Conservation (phyloP, 1,140 invertebrate genomes). For the Eriosoma lanigerum region DNA sequence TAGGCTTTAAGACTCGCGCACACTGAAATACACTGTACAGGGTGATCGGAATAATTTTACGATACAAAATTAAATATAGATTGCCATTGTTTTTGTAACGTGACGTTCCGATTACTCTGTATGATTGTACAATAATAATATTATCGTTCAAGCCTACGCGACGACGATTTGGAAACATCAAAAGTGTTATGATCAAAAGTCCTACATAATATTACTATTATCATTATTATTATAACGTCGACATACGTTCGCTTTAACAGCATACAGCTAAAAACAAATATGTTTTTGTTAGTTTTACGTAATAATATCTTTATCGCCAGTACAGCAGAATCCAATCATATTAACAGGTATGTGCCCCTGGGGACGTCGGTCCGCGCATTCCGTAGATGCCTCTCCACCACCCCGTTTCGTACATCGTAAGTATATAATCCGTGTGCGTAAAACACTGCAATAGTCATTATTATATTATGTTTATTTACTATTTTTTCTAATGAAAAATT, state of each 20-base stretch:
- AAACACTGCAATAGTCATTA: not conserved
- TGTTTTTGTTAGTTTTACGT: conserved; percentile 44
- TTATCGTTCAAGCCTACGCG: too few relatives aligned
- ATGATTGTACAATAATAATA: too few relatives aligned
- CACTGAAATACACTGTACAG: too few relatives aligned
- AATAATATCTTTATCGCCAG: conserved; percentile 44
- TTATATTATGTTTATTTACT: not conserved
- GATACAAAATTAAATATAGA: too few relatives aligned
- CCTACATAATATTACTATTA: too few relatives aligned
- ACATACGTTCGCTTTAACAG: not conserved
- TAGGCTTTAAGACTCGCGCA: too few relatives aligned
- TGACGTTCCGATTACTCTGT: too few relatives aligned
- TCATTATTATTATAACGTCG: too few relatives aligned
- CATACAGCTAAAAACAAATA: not conserved
- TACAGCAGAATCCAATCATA: conserved; percentile 39
- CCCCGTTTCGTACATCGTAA: not conserved
- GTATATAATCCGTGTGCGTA: not conserved
- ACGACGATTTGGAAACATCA: not conserved
- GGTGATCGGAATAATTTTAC: too few relatives aligned
- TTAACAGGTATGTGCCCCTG: conserved; percentile 47
- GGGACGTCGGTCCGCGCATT: conserved; percentile 37
- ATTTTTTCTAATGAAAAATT: too few relatives aligned
- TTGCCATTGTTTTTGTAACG: too few relatives aligned
- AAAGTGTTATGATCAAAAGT: too few relatives aligned
- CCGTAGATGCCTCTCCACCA: conserved; percentile 1